These are phyloP conservation scores for Bembecia ichneumoniformis DNA, from an alignment of 2,888 invertebrate genomes.

Conservation along the genomic window DNA sequence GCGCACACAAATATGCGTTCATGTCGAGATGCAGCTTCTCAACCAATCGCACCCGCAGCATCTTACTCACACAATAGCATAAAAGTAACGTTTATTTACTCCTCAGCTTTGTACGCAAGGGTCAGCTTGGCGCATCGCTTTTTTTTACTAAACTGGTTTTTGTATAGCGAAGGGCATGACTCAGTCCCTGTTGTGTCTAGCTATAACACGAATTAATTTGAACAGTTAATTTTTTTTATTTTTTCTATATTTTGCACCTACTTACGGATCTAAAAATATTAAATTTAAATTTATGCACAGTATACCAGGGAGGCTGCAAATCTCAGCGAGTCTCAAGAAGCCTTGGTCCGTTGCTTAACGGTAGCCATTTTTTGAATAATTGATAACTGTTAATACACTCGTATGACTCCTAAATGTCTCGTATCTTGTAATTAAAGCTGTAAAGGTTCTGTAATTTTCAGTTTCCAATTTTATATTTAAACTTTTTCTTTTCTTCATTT, in stretches of 20 bases:
- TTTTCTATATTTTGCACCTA: too few species aligned
- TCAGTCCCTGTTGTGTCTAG: conserved; percentile 33
- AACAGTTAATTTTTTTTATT: not conserved
- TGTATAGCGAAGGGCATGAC: conserved; percentile 52
- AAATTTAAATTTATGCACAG: too few species aligned
- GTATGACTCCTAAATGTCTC: too few species aligned
- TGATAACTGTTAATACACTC: too few species aligned
- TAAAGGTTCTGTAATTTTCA: too few species aligned
- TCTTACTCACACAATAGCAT: conserved; percentile 1
- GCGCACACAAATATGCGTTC: conserved; percentile 25
- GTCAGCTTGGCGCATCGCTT: conserved; percentile 51
- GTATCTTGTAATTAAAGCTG: too few species aligned
- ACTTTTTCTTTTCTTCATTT: too few species aligned
- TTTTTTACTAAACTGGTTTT: conserved; percentile 55
- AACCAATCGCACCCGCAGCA: not conserved
- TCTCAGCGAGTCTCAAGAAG: too few species aligned
- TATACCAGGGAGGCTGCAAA: too few species aligned
- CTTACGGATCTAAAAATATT: not conserved
- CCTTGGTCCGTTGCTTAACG: too few species aligned
- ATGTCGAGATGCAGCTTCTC: conserved; percentile 2
- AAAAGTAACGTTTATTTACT: not conserved
- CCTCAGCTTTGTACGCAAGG: conserved; percentile 33
- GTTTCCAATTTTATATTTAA: too few species aligned
- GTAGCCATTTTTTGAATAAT: too few species aligned
- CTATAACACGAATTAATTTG: not conserved